A percentile compares a stretch with the other conserved stretches of the same genome.
These are phyloP conservation scores for Calliphora vicina DNA, from an alignment of 1,140 invertebrate species.

Conservation along the genomic window DNA sequence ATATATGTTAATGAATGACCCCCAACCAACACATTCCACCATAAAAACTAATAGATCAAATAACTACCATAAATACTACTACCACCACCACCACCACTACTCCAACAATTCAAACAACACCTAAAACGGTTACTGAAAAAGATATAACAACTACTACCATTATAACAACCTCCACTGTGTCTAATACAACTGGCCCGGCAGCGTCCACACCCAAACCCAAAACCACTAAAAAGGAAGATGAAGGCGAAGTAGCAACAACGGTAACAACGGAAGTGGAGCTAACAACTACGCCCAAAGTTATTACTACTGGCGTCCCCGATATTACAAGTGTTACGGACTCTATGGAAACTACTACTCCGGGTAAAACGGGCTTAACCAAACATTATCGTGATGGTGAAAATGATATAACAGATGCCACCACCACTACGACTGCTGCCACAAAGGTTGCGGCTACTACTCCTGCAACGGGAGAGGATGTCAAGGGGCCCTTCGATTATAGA, in stretches of 20 bases:
- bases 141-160: conserved; percentile 41
- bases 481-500: conserved; percentile 44
- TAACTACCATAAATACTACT: neutral
- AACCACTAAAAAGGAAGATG: conserved; percentile 24
- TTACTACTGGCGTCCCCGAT: conserved; percentile 41
- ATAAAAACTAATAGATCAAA: conserved; percentile 6
- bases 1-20: neutral
- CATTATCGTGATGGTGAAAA: conserved; percentile 60
- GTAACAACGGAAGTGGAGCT: neutral
- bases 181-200: conserved; percentile 42
- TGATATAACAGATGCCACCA: conserved; percentile 56
- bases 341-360: conserved; percentile 30
- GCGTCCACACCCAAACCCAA: conserved; percentile 35
- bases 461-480: conserved; percentile 45
- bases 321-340: conserved; percentile 22
- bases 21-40: neutral
- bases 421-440: conserved; percentile 41
- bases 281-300: conserved; percentile 38
- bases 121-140: conserved; percentile 30
- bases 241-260: neutral
- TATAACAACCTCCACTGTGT: conserved; percentile 43
- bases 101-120: conserved; percentile 40
- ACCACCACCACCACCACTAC: conserved; percentile 43
- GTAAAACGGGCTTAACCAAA: conserved; percentile 54
- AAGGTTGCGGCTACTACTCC: neutral